Base-by-base conservation (phyloP, 2,113 vertebrate species). In the Aldabrachelys gigantea region DNA sequence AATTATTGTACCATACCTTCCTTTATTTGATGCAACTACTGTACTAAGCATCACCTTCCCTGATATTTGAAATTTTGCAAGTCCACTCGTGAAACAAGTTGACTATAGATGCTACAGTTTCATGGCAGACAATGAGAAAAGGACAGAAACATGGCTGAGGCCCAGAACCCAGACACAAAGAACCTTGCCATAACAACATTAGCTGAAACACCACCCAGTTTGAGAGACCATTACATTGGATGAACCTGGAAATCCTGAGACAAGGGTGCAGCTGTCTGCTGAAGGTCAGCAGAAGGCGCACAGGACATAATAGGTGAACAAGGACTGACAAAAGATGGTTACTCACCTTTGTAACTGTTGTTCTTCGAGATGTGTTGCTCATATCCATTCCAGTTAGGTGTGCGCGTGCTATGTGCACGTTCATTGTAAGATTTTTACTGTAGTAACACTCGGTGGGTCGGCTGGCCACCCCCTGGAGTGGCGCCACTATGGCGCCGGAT, bases 101-200 rank as follows among this genome's bases (percentile, higher is more conserved):
- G 80, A 89, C 89, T 72, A 96, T 85, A 92, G 90, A 35, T 62
- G 85, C 22, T 86, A 84, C 80, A 93, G 87, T 93, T 95, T 90
- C 88, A 59, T 0, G 31, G 83, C 92, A 95, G 96, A 93, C 93
- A 95, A 78, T 12, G 50, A 29, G 89, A 94, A 86, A 65, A 88
- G 90, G 83, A 78, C 44, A 95, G 85, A 78, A 95, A 93, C 89
- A 95, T 69, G 87, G 93, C 87, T 94, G 82, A 96, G 91, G 79
- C 88, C 91, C 89, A 86, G 95, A 97, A 29, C 44, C 89, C 86
- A 96, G 95, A 93, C 93, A 93, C 0, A 1, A 84, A 53, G 93
- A 96, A 96, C 96, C 65, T 84, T 91, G 80, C 69, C 85, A 62
- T 41, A 0, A 11, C 72, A 85, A 76, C 3, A 82, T 93, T 89